These are phyloP conservation scores for Burhinus oedicnemus DNA, from an alignment of 2,113 vertebrate species.

Conservation along the genomic window DNA sequence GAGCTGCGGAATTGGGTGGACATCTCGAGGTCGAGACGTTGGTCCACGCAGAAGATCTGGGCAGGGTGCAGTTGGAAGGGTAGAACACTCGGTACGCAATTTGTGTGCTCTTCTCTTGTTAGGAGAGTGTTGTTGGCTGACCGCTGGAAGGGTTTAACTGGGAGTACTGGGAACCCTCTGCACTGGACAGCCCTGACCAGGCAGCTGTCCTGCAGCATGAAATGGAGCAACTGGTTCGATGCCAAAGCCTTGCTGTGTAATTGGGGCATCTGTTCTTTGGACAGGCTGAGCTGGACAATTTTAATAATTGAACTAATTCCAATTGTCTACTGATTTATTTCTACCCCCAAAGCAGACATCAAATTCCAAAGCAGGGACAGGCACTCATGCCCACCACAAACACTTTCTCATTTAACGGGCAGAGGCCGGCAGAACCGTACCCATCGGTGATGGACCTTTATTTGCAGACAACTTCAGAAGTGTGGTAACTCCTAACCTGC, in stretches of 20 bases:
- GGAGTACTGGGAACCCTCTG: background rate
- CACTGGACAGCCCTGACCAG: background rate
- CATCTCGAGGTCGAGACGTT: too few species aligned
- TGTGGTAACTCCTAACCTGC: rapidly evolving
- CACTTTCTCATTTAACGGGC: background rate
- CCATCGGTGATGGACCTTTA: too few species aligned
- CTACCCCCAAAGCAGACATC: background rate
- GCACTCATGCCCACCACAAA: background rate
- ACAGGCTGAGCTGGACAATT: background rate
- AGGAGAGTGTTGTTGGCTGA: too few species aligned
- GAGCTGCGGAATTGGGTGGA: too few species aligned
- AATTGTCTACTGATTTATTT: background rate
- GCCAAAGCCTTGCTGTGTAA: background rate
- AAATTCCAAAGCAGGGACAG: background rate
- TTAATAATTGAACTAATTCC: background rate
- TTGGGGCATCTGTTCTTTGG: background rate
- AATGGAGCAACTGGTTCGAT: background rate
- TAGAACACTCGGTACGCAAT: too few species aligned
- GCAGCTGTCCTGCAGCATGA: background rate
- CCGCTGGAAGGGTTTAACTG: background rate
- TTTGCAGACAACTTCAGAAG: background rate
- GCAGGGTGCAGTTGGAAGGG: too few species aligned
- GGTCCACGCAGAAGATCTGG: too few species aligned
- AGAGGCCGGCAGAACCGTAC: background rate
- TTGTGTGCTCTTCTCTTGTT: too few species aligned